phyloP scores from a whole-genome alignment of 1,140 invertebrate species.

The Magallana ariakensis region DNA sequence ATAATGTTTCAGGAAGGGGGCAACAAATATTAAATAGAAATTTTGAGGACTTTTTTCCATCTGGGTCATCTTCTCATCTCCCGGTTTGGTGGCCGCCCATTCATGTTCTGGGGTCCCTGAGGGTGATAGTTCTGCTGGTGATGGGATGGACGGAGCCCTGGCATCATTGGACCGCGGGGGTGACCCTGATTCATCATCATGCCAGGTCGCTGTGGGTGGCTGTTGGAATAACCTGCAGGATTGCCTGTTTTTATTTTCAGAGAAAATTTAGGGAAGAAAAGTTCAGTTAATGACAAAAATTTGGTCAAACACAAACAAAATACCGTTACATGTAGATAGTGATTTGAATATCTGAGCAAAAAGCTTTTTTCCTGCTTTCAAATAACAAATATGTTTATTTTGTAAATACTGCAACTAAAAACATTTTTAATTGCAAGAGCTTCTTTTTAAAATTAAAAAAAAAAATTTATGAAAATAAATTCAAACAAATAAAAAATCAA shows the following conservation, averaged over 20 bases:
- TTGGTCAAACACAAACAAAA: too few species aligned
- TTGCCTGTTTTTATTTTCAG: constrained; percentile 20
- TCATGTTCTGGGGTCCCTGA: not conserved
- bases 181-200: constrained; percentile 12
- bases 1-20: not conserved
- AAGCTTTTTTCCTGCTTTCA: too few species aligned
- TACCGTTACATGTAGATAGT: too few species aligned
- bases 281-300: not conserved
- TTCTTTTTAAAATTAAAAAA: too few species aligned
- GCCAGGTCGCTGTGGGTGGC: not conserved
- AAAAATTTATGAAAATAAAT: too few species aligned
- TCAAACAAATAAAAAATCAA: too few species aligned
- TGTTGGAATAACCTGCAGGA: constrained; percentile 6
- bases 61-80: constrained; percentile 15
- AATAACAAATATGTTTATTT: too few species aligned
- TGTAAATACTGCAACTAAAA: too few species aligned
- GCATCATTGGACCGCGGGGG: not conserved
- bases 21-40: not conserved
- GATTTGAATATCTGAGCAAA: too few species aligned
- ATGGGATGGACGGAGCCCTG: not conserved
- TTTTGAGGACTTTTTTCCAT: not conserved
- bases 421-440: too few species aligned
- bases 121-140: constrained; percentile 25
- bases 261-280: constrained; percentile 21
- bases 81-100: not conserved